phyloP scores from a whole-genome alignment of 2,797 vertebrate genomes.

The Notoglanidium macrostoma region DNA sequence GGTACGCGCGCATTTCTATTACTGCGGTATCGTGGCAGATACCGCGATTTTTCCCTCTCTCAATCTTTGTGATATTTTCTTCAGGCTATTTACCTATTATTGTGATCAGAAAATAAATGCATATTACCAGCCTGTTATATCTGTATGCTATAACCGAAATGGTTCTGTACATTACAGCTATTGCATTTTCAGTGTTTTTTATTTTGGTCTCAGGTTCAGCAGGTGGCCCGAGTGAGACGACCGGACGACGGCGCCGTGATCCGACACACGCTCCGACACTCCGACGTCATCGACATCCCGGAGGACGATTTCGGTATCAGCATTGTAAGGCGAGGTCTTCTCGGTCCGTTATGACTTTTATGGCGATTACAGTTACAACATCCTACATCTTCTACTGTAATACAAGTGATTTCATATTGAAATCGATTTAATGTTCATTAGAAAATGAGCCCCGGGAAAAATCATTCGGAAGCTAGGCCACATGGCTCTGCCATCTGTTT shows the following conservation, averaged over 20 bases:
- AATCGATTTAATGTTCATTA: background rate
- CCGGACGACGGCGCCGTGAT: constrained; percentile 77
- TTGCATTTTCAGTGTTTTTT: background rate
- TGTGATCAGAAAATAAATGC: background rate
- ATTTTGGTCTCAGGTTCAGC: constrained; percentile 75
- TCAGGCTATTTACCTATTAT: background rate
- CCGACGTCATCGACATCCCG: constrained; percentile 78
- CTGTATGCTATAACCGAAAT: background rate
- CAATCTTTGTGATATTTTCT: background rate
- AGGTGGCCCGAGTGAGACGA: constrained; percentile 82
- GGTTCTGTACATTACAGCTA: background rate
- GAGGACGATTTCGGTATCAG: constrained; percentile 85
- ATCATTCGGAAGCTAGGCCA: background rate
- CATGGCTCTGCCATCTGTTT: constrained; percentile 38
- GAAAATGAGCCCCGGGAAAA: background rate
- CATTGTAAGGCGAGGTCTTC: constrained; percentile 78
- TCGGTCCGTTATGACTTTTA: no score
- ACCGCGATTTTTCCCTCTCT: background rate
- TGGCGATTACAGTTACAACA: background rate
- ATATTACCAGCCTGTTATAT: background rate
- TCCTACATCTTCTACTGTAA: background rate
- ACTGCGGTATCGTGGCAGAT: background rate
- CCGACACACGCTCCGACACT: constrained; percentile 68
- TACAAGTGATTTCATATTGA: background rate
- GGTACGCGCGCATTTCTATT: background rate